Evolutionary conservation across 2,113 vertebrate species (phyloP).

Genomic region (Misgurnus anguillicaudatus): DNA sequence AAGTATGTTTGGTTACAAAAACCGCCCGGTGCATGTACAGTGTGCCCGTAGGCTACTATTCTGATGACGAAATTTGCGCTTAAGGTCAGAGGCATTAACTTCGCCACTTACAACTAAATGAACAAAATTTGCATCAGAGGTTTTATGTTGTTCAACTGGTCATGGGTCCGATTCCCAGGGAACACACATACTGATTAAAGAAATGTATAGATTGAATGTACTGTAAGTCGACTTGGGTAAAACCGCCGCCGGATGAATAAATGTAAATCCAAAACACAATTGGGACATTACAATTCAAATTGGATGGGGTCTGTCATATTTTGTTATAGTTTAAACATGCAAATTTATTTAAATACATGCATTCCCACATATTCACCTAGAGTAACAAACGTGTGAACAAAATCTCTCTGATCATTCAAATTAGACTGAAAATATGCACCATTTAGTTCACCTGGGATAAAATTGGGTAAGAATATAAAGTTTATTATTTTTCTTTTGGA

Average conservation of each 20-base stretch:
- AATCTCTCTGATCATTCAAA: slow-evolving; percentile 25
- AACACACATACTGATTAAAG: no score
- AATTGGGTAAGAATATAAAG: slow-evolving; percentile 2
- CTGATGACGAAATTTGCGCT: no score
- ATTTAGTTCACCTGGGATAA: slow-evolving; percentile 5
- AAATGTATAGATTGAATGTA: no score
- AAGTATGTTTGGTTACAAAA: no score
- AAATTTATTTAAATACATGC: slow-evolving; percentile 50
- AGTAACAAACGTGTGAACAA: slow-evolving; percentile 15
- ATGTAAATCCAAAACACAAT: neutral
- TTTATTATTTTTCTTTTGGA: neutral
- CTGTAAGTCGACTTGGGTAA: no score
- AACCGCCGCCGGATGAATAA: no score
- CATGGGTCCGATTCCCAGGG: no score
- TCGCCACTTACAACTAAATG: neutral
- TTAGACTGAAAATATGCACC: slow-evolving; percentile 15
- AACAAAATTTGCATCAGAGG: neutral
- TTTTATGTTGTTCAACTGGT: neutral
- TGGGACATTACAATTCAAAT: slow-evolving; percentile 4
- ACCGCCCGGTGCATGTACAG: no score
- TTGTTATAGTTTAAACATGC: slow-evolving; percentile 11
- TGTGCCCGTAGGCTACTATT: no score
- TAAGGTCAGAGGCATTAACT: slow-evolving; percentile 7
- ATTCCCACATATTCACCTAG: slow-evolving; percentile 46
- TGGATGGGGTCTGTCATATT: neutral